Conservation (phyloP, 2,113 vertebrate genomes). For the Vombatus ursinus region DNA sequence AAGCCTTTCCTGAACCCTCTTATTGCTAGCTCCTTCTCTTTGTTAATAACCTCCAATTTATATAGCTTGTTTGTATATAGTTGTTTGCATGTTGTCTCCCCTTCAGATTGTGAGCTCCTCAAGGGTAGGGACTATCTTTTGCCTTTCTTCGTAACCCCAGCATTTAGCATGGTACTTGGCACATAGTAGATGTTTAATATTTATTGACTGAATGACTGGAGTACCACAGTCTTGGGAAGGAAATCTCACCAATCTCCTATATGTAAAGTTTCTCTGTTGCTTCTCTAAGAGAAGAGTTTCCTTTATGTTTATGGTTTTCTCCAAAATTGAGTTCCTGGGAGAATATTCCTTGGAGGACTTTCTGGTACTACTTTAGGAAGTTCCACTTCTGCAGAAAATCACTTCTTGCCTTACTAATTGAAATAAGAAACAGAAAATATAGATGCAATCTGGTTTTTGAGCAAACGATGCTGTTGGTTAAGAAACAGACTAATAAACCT, state of each 20-base stretch:
- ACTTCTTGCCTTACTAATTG: neutral
- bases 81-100: neutral
- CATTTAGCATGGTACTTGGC: neutral
- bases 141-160: neutral
- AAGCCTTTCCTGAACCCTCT: neutral
- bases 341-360: neutral
- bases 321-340: neutral
- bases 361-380: neutral
- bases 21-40: neutral
- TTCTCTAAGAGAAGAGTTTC: neutral
- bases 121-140: neutral
- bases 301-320: neutral
- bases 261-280: neutral
- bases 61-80: neutral
- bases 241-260: neutral
- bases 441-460: neutral
- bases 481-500: neutral
- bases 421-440: neutral
- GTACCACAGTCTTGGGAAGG: neutral
- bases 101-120: neutral
- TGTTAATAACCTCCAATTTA: neutral
- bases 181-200: neutral
- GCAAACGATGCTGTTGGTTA: neutral
- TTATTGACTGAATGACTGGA: neutral
- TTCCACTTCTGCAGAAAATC: neutral